A percentile compares a stretch with the other conserved stretches of the same genome.
Conservation (phyloP, 2,797 vertebrate genomes). For the Sphaeramia orbicularis region DNA sequence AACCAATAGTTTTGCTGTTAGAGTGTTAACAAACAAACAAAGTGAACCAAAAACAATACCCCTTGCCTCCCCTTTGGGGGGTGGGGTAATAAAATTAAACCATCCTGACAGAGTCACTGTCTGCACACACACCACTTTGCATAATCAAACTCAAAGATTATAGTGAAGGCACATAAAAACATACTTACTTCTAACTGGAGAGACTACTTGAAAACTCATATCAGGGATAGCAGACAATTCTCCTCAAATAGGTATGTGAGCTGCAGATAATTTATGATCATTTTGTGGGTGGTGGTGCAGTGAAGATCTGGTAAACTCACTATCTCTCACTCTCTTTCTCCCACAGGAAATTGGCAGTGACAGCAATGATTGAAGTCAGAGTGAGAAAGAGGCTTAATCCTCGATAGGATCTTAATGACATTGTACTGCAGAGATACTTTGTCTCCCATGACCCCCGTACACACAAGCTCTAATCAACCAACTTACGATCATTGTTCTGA, state of each 20-base stretch:
- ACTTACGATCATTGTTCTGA: conserved; percentile 77
- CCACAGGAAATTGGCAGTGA: conserved; percentile 42
- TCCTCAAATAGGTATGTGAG: neutral
- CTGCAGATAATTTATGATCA: conserved; percentile 13
- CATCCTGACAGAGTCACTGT: too few species aligned
- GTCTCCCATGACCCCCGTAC: conserved; percentile 66
- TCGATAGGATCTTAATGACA: conserved; percentile 81
- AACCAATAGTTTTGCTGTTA: too few species aligned
- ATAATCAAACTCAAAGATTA: too few species aligned
- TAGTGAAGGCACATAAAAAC: too few species aligned
- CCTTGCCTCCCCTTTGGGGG: too few species aligned
- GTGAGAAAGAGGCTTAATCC: conserved; percentile 64
- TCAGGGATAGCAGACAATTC: too few species aligned
- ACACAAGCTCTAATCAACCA: conserved; percentile 72
- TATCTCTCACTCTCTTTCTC: neutral
- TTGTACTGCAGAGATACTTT: conserved; percentile 68
- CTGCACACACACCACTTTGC: too few species aligned
- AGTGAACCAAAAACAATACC: too few species aligned
- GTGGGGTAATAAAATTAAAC: too few species aligned
- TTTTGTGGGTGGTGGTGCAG: conserved; percentile 11
- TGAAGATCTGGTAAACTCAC: neutral
- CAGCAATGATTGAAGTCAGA: conserved; percentile 52
- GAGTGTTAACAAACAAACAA: too few species aligned
- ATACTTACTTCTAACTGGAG: too few species aligned
- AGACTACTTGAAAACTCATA: too few species aligned